Base-by-base conservation (phyloP, 2,797 vertebrate genomes). In the Helicolenus hilgendorfi region DNA sequence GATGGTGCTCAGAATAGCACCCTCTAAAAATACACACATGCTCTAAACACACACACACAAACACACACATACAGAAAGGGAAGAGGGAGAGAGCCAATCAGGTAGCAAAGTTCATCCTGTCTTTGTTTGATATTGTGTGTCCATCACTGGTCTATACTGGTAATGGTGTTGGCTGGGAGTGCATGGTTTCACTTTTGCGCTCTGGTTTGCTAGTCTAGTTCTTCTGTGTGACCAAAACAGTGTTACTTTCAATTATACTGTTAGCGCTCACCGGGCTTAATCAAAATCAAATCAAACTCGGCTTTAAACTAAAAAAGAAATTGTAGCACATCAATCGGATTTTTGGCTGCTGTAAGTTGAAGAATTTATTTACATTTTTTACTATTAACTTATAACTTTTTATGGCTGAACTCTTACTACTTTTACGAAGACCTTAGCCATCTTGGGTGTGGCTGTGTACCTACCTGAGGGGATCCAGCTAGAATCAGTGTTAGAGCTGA, bases 1-100 rank as follows among this genome's bases (percentile, higher is more conserved):
- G 89, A 92, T 92, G 93, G 84, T 88, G 84, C 96, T 83, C 56
- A 72, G 73, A 95, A 96, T 96, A 92, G 89, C 82, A 55, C 22
- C n/a, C 36, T 87, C 85, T 93, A 94, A 91, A 96, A 96, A 94
- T 92, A 94, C 13, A 62, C 62, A 49, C 62, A 59, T n/a, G 72
- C 68, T 41, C 5, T n/a, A 7, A 4, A 64, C 77, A 83, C 45
- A 59, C 45, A 70, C 36, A 67, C 18, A 33, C 3, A 49, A 26
- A 69, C 56, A 70, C 8, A 62, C 26, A 70, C 56, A 71, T 9
- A 26, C 0, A 45, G 10, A 41, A 59, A 45, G 41, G 15, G 41
- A 45, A 45, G 15, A 45, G 49, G 31, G 36, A 72, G 38, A 10
- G 33, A 64, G 63, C 38, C n/a, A 79, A 10, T 77, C 45, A 63